Conservation (phyloP, 2,888 invertebrate genomes). For the Apotomis turbidana region DNA sequence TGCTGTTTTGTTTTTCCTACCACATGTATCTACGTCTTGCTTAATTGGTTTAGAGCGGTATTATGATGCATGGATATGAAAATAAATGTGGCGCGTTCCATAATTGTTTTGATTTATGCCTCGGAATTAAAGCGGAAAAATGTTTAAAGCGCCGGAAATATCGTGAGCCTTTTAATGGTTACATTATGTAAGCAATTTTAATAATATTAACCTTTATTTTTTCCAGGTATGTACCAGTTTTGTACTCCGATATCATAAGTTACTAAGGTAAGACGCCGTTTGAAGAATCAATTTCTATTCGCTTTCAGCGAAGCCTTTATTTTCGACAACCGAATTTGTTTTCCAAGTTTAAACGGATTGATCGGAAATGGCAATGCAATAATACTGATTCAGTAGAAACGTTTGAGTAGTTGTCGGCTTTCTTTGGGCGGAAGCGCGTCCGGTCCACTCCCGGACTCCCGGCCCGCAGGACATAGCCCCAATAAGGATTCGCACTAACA, state of each 20-base stretch:
- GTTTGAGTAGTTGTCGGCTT: constrained; percentile 57
- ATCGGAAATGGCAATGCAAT: constrained; percentile 42
- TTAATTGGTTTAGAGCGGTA: constrained; percentile 72
- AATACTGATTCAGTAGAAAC: constrained; percentile 44
- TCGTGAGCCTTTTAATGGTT: constrained; percentile 2
- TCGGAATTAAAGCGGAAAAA: constrained; percentile 18
- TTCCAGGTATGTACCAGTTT: constrained; percentile 43
- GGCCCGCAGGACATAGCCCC: constrained; percentile 64
- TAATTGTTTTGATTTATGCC: constrained; percentile 36
- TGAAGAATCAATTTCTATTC: neutral
- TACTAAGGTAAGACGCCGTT: constrained; percentile 13
- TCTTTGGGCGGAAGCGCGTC: constrained; percentile 66
- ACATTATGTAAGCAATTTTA: constrained; percentile 17
- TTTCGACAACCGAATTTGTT: constrained; percentile 24
- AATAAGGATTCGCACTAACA: constrained; percentile 60
- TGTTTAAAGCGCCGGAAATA: constrained; percentile 17
- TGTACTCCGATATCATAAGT: neutral
- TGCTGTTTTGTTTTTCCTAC: constrained; percentile 64
- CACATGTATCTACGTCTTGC: constrained; percentile 66
- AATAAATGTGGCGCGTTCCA: constrained; percentile 59
- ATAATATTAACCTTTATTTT: constrained; percentile 37
- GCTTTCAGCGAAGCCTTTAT: neutral
- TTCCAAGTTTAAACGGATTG: constrained; percentile 30
- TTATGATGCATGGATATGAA: constrained; percentile 72
- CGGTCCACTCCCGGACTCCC: constrained; percentile 56